These are phyloP conservation scores for Bombus picipes DNA, from an alignment of 1,140 invertebrate genomes.

Conservation along the genomic window DNA sequence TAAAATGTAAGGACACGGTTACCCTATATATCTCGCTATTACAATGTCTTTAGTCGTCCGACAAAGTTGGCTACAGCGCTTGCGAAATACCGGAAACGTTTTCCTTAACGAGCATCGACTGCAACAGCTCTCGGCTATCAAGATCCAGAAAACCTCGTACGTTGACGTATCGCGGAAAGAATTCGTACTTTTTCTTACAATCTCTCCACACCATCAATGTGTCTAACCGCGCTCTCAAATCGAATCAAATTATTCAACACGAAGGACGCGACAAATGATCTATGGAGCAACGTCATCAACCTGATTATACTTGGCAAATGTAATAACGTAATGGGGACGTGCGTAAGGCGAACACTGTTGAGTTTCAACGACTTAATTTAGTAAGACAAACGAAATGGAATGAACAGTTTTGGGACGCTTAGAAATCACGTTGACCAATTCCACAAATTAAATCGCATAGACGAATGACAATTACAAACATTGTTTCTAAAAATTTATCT, in stretches of 20 bases:
- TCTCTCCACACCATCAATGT: background rate
- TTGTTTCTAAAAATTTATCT: too few species aligned
- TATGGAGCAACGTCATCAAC: background rate
- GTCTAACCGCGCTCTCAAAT: background rate
- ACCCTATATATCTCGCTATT: background rate
- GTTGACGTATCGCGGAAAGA: background rate
- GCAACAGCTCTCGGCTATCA: background rate
- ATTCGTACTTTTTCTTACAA: background rate
- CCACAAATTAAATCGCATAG: background rate
- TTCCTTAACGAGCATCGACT: slow-evolving; percentile 2
- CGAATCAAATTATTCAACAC: background rate
- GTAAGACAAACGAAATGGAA: background rate
- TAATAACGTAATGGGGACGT: slow-evolving; percentile 4
- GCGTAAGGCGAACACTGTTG: background rate
- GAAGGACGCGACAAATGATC: background rate
- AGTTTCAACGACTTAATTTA: background rate
- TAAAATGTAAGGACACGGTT: background rate
- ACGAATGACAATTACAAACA: too few species aligned
- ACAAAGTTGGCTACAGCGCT: background rate
- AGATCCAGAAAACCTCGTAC: background rate
- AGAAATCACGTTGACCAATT: background rate
- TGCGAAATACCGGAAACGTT: slow-evolving; percentile 16
- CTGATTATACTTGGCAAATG: background rate
- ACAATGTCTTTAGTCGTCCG: background rate
- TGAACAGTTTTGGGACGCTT: background rate